phyloP scores from a whole-genome alignment of 1,140 invertebrate species.

The Pseudomyrmex dendroicus region DNA sequence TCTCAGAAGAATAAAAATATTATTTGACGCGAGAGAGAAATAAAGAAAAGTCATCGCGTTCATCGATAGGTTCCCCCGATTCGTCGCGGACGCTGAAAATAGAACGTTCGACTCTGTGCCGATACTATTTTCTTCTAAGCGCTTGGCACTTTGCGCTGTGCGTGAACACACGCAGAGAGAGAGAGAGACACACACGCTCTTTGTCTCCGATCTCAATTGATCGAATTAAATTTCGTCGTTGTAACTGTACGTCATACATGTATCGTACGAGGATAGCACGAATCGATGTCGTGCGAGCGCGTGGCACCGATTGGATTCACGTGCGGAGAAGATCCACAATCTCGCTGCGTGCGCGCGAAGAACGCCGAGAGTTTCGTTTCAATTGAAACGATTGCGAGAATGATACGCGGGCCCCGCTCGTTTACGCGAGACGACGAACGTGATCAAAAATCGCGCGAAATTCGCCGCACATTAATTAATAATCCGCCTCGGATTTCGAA shows the following conservation, averaged over 20 bases:
- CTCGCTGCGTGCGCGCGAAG: slow-evolving; percentile 34
- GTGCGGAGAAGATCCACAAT: slow-evolving; percentile 3
- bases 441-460: background rate
- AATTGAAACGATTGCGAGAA: slow-evolving; percentile 37
- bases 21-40: no score
- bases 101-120: slow-evolving; percentile 7
- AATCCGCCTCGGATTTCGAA: no score
- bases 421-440: slow-evolving; percentile 14
- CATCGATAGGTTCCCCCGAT: slow-evolving; percentile 23
- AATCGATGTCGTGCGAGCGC: slow-evolving; percentile 38
- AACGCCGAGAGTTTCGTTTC: slow-evolving; percentile 32
- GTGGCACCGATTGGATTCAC: slow-evolving; percentile 57
- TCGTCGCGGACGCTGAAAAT: slow-evolving; percentile 52
- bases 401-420: background rate
- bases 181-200: slow-evolving; percentile 11
- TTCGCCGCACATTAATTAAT: no score
- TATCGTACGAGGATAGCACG: slow-evolving; percentile 7
- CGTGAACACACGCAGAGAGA: no score
- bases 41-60: background rate
- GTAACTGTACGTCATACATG: slow-evolving; percentile 44
- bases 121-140: slow-evolving; percentile 44
- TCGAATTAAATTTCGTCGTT: slow-evolving; percentile 48
- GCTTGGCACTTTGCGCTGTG: slow-evolving; percentile 42
- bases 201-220: slow-evolving; percentile 52
- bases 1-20: no score